Evolutionary conservation across 2,113 vertebrate species (phyloP), one percentile per base, ranked within the genome.

Genomic region (Smithornis capensis): DNA sequence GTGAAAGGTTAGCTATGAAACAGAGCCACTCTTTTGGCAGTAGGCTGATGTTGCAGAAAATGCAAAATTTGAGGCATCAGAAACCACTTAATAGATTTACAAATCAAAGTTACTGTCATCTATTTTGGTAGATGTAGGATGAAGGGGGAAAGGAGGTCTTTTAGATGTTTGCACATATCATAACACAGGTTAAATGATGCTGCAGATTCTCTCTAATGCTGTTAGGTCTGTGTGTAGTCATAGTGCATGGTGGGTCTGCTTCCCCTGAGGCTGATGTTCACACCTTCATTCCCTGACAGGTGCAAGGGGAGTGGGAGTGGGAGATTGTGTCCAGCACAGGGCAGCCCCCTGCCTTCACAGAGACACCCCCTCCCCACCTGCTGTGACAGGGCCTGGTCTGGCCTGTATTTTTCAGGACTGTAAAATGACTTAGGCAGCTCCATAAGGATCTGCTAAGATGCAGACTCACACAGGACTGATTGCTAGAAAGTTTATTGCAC

Each of bases 311-410:
- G 4, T 56, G 37, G 37, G 37, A 24, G 37, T 3, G 1, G 3
- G 27, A 27, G 1, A 6, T 23, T 63, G 19, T 68, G 42, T 15
- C 37, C 0, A 1, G 15, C 37, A 16, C 4, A 18, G 18, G 29
- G 64, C 35, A 78, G 31, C 33, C 19, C 49, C 22, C 1, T 3
- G 40, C 25, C 47, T 60, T 47, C 45, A 35, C 44, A 49, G 35
- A 44, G 59, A 24, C 44, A 15, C 40, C 65, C 12, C 4, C 40
- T 40, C 40, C 2, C n/a, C 70, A 31, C 10, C 56, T 2, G 0
- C 40, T 17, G 35, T 29, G 42, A 33, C 60, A 4, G 4, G 14
- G 19, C 23, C 37, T 6, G 4, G 1, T 6, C 28, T 0, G 0
- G 14, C 50, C 57, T 27, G 5, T 9, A 3, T 23, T 79, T 71